Evolutionary conservation across 2,888 invertebrate species (phyloP), one percentile per base, ranked within the genome.

Genomic region (Spatulosminthurus flaviceps): DNA sequence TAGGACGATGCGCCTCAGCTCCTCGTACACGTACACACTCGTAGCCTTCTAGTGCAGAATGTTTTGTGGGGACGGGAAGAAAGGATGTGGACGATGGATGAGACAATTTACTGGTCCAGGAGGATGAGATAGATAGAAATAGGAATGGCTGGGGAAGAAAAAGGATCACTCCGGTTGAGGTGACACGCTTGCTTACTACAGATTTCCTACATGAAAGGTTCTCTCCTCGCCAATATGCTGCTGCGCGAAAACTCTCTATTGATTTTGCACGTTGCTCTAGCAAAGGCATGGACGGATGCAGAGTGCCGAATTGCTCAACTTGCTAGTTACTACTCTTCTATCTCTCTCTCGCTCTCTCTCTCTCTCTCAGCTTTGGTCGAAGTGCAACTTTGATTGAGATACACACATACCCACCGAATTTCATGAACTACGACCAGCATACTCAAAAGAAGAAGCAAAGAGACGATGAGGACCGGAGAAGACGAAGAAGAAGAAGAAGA

Each of bases 141-240:
- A 78, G 78, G 71, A 72, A 72, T 64, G 73, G 72, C 72, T 70
- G 70, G 79, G 75, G 43, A 64, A 79, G 64, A 69, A 79, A 61
- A 71, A 79, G 70, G 70, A 79, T 70, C 77, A 71, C 72, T 78
- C 71, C 70, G 70, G 61, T 78, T 78, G 66, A 66, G 64, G 67
- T 76, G 76, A 67, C 81, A 83, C 83, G 83, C 83, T 83, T 83
- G 83, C 83, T 82, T 83, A 83, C 83, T 83, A 79, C 83, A 82
- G 81, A 80, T 80, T 81, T 79, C 80, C 81, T 82, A 79, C 75
- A 79, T 79, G 66, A 79, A 83, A 66, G 66, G 70, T 81, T 81
- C 79, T 77, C 78, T 79, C 79, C 81, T 81, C 79, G 80, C 81
- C 77, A 81, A 81, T 81, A 82, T 81, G 83, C 81, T 81, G 83